Evolutionary conservation across 1,140 invertebrate species (phyloP), one percentile per base, ranked within the genome.

Genomic region (Drosophila kohkoa): DNA sequence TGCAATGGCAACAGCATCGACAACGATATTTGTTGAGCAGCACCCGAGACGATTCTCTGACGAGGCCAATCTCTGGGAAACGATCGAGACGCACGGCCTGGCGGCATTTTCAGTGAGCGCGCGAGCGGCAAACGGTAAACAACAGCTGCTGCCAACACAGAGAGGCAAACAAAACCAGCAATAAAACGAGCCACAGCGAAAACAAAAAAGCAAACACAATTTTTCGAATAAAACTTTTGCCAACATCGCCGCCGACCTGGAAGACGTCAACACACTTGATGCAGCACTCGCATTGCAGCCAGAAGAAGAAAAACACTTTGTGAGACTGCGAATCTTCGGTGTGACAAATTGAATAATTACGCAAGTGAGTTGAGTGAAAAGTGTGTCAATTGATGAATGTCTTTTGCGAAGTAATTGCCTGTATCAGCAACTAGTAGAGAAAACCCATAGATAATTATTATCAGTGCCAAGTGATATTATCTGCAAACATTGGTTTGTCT

Each of bases 111-210:
- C 41, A 89, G 85, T 89, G 81, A 89, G 72, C 67, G 63, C 64
- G 75, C 85, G 78, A 90, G 86, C 75, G 85, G 86, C 85, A 78
- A 85, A 89, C 85, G 72, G 85, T 89, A 89, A 89, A 85, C 85
- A 86, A 75, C 82, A 81, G 71, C 69, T 62, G 74, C 74, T 78
- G 70, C 64, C 35, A 25, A 35, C 45, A 38, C 7, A 38, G 32
- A 16, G 11, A 58, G 55, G 11, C 38, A 54, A 59, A 41, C 15
- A 64, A 28, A 48, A 65, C 70, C 72, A 54, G 13, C 20, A 28
- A 60, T 20, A 48, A 30, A 20, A 58, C 16, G 35, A 38, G 35
- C 35, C 6, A 10, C 35, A 38, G 7, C 11, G 62, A 48, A 60
- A 60, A 16, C n/a, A 45, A 52, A 30, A 32, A 55, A 66, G 30